Percentiles rank a stretch among this genome's conserved stretches.
Conservation (phyloP, 2,888 invertebrate genomes). For the Beris morrisii region DNA sequence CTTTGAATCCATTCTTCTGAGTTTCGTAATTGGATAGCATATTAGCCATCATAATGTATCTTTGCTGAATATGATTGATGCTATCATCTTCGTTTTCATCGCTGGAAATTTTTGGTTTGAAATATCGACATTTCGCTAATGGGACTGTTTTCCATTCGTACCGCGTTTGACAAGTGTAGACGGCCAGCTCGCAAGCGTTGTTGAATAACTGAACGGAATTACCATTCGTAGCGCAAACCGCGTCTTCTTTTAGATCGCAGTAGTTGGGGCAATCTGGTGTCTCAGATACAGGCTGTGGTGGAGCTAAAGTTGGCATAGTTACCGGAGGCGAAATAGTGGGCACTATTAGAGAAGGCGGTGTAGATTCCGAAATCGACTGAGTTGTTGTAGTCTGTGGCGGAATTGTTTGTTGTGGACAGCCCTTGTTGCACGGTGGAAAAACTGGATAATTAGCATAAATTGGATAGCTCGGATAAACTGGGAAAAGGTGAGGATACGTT, state of each 20-base stretch:
- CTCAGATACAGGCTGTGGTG: background rate
- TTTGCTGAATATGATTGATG: background rate
- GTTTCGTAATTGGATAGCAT: too few relatives aligned
- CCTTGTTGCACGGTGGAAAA: background rate
- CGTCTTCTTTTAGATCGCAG: slow-evolving; percentile 13
- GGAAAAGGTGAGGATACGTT: background rate
- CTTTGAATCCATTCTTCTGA: too few relatives aligned
- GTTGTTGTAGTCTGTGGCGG: background rate
- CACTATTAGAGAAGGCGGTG: background rate
- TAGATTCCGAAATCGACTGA: background rate
- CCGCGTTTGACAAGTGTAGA: slow-evolving; percentile 15
- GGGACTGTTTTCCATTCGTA: slow-evolving; percentile 8
- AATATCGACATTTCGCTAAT: slow-evolving; percentile 14
- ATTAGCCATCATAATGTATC: too few relatives aligned
- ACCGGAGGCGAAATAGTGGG: background rate
- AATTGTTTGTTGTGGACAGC: background rate
- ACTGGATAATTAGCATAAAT: slow-evolving; percentile 7
- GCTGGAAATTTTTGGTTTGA: slow-evolving; percentile 4
- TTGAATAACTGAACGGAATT: slow-evolving; percentile 16
- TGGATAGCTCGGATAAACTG: slow-evolving; percentile 16
- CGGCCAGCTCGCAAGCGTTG: slow-evolving; percentile 11
- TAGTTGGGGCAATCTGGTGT: slow-evolving; percentile 1
- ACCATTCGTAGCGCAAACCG: slow-evolving; percentile 18
- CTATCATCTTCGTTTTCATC: background rate
- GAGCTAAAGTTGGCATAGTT: too few relatives aligned